phyloP scores from a whole-genome alignment of 2,113 vertebrate species.

The Nettapus auritus region DNA sequence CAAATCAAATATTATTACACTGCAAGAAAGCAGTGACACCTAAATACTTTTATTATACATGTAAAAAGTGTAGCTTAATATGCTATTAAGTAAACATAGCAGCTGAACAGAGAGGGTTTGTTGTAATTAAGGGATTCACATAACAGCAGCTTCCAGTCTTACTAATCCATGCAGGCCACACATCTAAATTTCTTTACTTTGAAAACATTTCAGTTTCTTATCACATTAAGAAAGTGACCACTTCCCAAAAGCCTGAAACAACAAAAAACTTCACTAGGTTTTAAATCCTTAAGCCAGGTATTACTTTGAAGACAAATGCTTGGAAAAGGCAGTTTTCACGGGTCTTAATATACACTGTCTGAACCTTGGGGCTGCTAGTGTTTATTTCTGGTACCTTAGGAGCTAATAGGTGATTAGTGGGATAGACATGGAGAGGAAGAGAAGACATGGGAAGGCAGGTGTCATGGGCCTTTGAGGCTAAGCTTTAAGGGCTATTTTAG shows the following conservation, averaged over 20 bases:
- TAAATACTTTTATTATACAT: neutral
- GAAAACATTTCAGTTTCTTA: conserved; percentile 67
- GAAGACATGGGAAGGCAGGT: conserved; percentile 48
- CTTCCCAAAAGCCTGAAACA: conserved; percentile 64
- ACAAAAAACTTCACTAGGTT: conserved; percentile 48
- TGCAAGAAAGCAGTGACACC: neutral
- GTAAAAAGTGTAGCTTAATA: neutral
- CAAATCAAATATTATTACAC: neutral
- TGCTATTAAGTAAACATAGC: neutral
- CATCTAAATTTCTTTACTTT: conserved; percentile 47
- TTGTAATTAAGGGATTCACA: neutral
- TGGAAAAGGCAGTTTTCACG: conserved; percentile 38
- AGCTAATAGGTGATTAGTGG: conserved; percentile 70
- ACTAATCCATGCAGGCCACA: conserved; percentile 22
- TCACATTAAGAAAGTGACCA: conserved; percentile 48
- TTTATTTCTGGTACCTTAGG: conserved; percentile 69
- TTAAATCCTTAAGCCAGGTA: conserved; percentile 65
- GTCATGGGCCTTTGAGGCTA: neutral
- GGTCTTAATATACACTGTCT: neutral
- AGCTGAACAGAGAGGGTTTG: neutral
- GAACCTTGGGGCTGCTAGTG: conserved; percentile 40
- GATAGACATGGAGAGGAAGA: conserved; percentile 40
- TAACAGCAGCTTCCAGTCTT: conserved; percentile 19
- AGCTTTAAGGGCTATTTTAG: conserved; percentile 7
- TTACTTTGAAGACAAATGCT: conserved; percentile 62